A percentile compares a stretch with the other conserved stretches of the same genome.
These are phyloP conservation scores for Lithophane semibrunnea DNA, from an alignment of 2,888 invertebrate species.

Conservation along the genomic window DNA sequence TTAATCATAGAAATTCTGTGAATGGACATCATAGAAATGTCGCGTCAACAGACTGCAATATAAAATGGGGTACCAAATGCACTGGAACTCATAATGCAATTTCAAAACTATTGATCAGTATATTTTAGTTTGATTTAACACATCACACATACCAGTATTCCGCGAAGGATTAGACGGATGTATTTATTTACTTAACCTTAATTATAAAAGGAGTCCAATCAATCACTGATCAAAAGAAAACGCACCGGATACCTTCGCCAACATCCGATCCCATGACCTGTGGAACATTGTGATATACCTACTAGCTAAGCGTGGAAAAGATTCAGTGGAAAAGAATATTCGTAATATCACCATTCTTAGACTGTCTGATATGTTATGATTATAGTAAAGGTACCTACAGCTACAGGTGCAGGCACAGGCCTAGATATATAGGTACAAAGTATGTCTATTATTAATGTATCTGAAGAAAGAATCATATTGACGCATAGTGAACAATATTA, in stretches of 20 bases:
- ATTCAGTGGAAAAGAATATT: background rate
- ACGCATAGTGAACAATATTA: background rate
- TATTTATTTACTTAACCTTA: background rate
- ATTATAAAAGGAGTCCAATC: background rate
- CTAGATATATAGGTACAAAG: background rate
- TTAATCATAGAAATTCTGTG: background rate
- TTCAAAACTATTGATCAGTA: background rate
- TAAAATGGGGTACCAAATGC: background rate
- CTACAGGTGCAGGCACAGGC: background rate
- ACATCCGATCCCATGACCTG: constrained; percentile 1
- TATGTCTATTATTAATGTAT: background rate
- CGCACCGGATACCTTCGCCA: constrained; percentile 19
- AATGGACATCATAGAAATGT: no score
- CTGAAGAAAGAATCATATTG: background rate
- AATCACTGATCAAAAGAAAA: constrained; percentile 25
- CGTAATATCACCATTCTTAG: background rate
- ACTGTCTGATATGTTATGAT: background rate
- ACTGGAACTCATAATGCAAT: background rate
- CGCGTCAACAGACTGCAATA: background rate
- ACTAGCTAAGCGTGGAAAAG: background rate
- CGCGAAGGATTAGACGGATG: background rate
- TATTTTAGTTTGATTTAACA: background rate
- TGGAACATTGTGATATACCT: constrained; percentile 1
- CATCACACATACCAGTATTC: background rate
- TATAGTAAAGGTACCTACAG: background rate